Evolutionary conservation across 1,140 invertebrate genomes (phyloP), one percentile per base, ranked within the genome.

Genomic region (Heliconius hermathena): DNA sequence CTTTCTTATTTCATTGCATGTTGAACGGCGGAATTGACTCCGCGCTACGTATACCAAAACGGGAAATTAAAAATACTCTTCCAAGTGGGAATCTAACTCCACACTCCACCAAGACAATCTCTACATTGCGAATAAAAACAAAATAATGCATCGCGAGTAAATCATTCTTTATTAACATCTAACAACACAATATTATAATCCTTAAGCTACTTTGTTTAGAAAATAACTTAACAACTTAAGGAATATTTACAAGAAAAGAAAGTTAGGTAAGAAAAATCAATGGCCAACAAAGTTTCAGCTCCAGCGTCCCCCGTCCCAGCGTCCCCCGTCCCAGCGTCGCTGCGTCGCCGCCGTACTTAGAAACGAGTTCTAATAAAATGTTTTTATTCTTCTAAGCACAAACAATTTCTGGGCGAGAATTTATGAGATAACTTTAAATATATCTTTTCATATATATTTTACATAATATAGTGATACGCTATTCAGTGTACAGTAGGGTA

Each of bases 161-260:
- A 22, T 60, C 22, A 60, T 9, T 22, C n/a, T 22, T n/a, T 22
- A 60, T 60, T 60, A 60, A 60, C n/a, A n/a, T 22, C n/a, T 22
- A 9, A 3, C 22, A 66, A 26, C 26, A 66, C 9, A 66, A 66
- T 29, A 66, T 29, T 5, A 29, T 66, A 29, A 66, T 66, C 22
- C 60, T 66, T 66, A 29, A 29, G 13, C 54, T 66, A 66, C 60
- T 60, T 60, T 66, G 60, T 66, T 66, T 66, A 66, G 26, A 66
- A 66, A 66, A 66, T 29, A 66, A 29, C 60, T 66, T 66, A 66
- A 66, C 60, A 66, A 66, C 60, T 66, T 66, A 29, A 29, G 60
- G 9, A 66, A 66, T 66, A 66, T 66, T 66, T 66, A 66, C n/a
- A 66, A 66, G 60, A 66, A 66, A 66, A 66, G 60, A 66, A 66